phyloP scores from a whole-genome alignment of 2,113 vertebrate genomes.

The Tyto alba region DNA sequence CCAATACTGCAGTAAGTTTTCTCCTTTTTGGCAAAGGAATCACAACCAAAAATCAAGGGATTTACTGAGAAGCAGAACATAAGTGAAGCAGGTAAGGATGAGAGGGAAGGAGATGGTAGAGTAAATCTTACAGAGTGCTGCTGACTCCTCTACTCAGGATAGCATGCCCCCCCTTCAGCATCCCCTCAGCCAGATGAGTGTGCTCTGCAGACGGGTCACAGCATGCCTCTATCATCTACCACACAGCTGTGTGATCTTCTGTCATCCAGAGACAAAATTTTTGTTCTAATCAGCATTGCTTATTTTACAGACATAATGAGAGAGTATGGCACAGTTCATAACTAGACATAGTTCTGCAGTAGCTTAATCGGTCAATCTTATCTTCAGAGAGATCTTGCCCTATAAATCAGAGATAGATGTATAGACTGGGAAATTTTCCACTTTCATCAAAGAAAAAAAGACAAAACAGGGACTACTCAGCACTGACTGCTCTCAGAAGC shows the following conservation, averaged over 20 bases:
- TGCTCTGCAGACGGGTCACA: not conserved
- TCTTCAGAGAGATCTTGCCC: not conserved
- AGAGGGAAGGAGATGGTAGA: not conserved
- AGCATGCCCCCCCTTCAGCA: not conserved
- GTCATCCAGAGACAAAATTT: not conserved
- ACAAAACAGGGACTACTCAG: not conserved
- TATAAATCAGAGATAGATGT: not conserved
- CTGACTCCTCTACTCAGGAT: not conserved
- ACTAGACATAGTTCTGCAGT: not conserved
- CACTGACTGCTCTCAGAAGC: not conserved
- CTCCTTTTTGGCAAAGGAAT: not conserved
- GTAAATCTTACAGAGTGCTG: not conserved
- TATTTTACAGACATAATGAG: not conserved
- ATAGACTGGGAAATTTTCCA: not conserved
- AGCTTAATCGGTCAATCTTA: not conserved
- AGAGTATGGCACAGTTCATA: not conserved
- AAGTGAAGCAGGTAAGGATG: not conserved
- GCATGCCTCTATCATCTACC: not conserved
- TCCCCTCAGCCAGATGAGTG: not conserved
- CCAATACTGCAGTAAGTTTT: not conserved
- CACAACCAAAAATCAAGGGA: not conserved
- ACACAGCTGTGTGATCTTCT: not conserved
- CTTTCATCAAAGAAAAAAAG: not conserved
- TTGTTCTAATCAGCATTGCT: not conserved
- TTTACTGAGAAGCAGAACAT: not conserved